These are phyloP conservation scores for rat (Rattus norvegicus) DNA, from an alignment of 2,113 vertebrate genomes.

Conservation along the genomic window GRCr8 NC_086023.1:91095501-91096000, in stretches of 20 bases:
- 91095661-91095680: constrained; percentile 58
- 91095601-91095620: constrained; percentile 44
- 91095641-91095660: not conserved
- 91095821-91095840: not conserved
- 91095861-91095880: not conserved
- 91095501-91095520: constrained; percentile 6
- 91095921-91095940: not conserved
- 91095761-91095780: constrained; percentile 21
- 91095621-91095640: not conserved
- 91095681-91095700: not conserved
- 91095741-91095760: not conserved
- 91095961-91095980: constrained; percentile 9
- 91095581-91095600: constrained; percentile 19
- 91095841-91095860: not conserved
- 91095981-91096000: not conserved
- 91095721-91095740: constrained; percentile 27
- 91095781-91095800: not conserved
- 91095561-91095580: constrained; percentile 13
- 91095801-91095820: not conserved
- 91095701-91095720: constrained; percentile 31
- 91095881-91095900: not conserved
- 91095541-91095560: not conserved
- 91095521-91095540: constrained; percentile 51
- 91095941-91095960: not conserved
- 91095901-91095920: not conserved